These are phyloP conservation scores for Pao palembangensis DNA, from an alignment of 2,113 vertebrate genomes.

Conservation along the genomic window DNA sequence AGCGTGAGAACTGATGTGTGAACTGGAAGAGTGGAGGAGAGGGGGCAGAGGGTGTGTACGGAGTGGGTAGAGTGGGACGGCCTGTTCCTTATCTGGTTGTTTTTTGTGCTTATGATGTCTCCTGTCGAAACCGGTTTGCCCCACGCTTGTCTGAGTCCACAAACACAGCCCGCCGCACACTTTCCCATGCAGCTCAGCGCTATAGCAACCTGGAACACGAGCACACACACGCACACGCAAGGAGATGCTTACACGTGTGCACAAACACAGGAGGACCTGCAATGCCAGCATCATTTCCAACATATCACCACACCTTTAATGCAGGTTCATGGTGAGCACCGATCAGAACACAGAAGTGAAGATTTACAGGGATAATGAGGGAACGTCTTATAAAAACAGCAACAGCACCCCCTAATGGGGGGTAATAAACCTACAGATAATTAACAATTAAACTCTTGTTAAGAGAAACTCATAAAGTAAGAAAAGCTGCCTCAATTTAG, in stretches of 20 bases:
- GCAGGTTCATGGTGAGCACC: not conserved
- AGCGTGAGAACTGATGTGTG: conserved; percentile 14
- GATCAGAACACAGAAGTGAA: not conserved
- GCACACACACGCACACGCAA: conserved; percentile 17
- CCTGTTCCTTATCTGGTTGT: conserved; percentile 48
- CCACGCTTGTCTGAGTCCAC: conserved; percentile 50
- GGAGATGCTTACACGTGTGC: not conserved
- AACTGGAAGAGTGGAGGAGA: conserved; percentile 11
- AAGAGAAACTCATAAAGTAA: too few relatives aligned
- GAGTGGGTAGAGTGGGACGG: conserved; percentile 12
- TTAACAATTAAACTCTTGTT: too few relatives aligned
- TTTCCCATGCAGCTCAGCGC: conserved; percentile 64
- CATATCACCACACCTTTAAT: conserved; percentile 19
- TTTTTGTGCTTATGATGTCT: conserved; percentile 49
- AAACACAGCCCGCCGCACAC: conserved; percentile 39
- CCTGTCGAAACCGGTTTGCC: conserved; percentile 39
- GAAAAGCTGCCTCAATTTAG: too few relatives aligned
- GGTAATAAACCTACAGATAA: conserved; percentile 34
- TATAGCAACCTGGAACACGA: conserved; percentile 32
- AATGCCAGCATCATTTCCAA: conserved; percentile 47
- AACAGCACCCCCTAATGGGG: conserved; percentile 54
- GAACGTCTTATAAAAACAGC: conserved; percentile 28
- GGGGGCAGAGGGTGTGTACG: conserved; percentile 12
- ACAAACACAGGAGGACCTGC: conserved; percentile 18
- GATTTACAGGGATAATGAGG: conserved; percentile 22